Percentiles rank a stretch among this genome's conserved stretches.
These are phyloP conservation scores for Xylocampa areola DNA, from an alignment of 2,888 invertebrate genomes.

Conservation along the genomic window DNA sequence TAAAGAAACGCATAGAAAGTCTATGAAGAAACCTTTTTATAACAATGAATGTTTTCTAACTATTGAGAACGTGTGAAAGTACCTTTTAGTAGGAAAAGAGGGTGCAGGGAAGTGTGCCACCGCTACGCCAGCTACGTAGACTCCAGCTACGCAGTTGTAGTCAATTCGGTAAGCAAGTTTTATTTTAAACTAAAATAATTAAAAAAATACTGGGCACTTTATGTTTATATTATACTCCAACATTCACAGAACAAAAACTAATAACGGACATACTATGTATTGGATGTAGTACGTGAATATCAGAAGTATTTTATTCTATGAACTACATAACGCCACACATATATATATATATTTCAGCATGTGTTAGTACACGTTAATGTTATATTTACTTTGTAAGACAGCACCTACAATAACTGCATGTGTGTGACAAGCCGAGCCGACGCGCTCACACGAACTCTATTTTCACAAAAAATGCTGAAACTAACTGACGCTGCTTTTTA, in stretches of 20 bases:
- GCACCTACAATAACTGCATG: constrained; percentile 51
- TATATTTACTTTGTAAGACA: constrained; percentile 31
- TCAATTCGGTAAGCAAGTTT: background rate
- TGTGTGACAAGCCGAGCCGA: constrained; percentile 61
- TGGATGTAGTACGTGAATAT: no score
- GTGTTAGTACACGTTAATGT: constrained; percentile 3
- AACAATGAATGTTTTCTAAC: background rate
- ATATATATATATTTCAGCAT: constrained; percentile 17
- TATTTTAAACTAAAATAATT: no score
- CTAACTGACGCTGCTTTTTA: constrained; percentile 64
- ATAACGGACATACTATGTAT: no score
- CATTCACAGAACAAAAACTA: no score
- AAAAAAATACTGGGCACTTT: background rate
- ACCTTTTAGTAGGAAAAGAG: background rate
- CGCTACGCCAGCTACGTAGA: background rate
- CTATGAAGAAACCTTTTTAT: no score
- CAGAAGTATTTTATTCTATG: background rate
- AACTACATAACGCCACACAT: constrained; percentile 5
- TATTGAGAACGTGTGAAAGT: background rate
- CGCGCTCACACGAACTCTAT: constrained; percentile 57
- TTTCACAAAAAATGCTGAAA: constrained; percentile 60
- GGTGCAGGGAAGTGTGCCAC: no score
- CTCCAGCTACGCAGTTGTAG: background rate
- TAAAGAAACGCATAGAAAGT: no score
- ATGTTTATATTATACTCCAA: no score